phyloP scores from a whole-genome alignment of 1,140 invertebrate genomes.

The Neelides sp. region DNA sequence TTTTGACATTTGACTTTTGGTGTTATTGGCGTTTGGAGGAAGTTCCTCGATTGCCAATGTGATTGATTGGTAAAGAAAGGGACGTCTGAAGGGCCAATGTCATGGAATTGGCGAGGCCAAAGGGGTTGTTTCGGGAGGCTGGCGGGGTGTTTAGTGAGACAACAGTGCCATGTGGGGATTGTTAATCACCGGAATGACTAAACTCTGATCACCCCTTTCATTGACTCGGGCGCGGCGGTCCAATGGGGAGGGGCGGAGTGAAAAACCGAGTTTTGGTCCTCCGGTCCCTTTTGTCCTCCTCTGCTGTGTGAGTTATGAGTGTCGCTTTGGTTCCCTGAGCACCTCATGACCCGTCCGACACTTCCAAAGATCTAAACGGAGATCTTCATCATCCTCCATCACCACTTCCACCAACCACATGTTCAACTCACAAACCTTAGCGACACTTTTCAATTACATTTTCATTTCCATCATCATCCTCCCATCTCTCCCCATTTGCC shows the following conservation, averaged over 20 bases:
- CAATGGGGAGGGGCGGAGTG: neutral
- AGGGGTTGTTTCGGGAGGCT: too few relatives aligned
- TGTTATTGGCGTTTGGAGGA: too few relatives aligned
- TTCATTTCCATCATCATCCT: too few relatives aligned
- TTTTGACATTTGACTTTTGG: too few relatives aligned
- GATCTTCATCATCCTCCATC: constrained; percentile 20
- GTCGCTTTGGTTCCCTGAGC: constrained; percentile 22
- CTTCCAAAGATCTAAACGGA: constrained; percentile 13
- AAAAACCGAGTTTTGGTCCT: constrained; percentile 1
- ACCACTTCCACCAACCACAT: constrained; percentile 16
- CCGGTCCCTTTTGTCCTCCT: neutral
- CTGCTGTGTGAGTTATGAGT: constrained; percentile 4
- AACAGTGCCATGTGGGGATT: constrained; percentile 24
- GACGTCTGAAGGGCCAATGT: too few relatives aligned
- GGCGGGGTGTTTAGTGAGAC: constrained; percentile 19
- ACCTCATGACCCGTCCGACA: constrained; percentile 27
- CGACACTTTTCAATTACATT: too few relatives aligned
- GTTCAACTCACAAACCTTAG: constrained; percentile 18
- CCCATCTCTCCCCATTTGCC: too few relatives aligned
- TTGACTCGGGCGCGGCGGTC: neutral
- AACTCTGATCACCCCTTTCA: constrained; percentile 28
- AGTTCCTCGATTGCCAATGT: too few relatives aligned
- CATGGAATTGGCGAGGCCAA: too few relatives aligned
- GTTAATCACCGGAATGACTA: constrained; percentile 6
- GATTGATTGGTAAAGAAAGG: too few relatives aligned